These are phyloP conservation scores for Drosophila cardini DNA, from an alignment of 1,140 invertebrate genomes.

Conservation along the genomic window DNA sequence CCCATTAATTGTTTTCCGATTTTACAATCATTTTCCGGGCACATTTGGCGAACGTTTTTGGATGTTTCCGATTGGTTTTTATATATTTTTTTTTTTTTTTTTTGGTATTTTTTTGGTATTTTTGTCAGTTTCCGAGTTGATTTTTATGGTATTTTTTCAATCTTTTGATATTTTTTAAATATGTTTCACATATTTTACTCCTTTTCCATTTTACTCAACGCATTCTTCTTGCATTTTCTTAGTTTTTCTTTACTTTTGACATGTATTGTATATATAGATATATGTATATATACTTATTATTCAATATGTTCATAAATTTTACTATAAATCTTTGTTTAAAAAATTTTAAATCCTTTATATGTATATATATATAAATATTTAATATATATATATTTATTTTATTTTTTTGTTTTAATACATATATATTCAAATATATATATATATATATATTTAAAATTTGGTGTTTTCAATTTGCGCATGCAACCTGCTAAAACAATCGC, in stretches of 20 bases:
- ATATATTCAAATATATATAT: slow-evolving; percentile 24
- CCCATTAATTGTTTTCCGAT: slow-evolving; percentile 24
- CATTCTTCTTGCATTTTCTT: slow-evolving; percentile 31
- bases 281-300: slow-evolving; percentile 54
- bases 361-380: slow-evolving; percentile 10
- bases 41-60: slow-evolving; percentile 42
- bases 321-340: slow-evolving; percentile 81
- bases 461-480: slow-evolving; percentile 72
- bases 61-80: too few relatives aligned
- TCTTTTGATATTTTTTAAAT: slow-evolving; percentile 72
- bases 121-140: slow-evolving; percentile 21
- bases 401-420: neutral
- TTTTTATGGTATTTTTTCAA: slow-evolving; percentile 20
- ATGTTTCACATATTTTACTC: slow-evolving; percentile 70
- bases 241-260: slow-evolving; percentile 31
- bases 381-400: slow-evolving; percentile 11
- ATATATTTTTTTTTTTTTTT: slow-evolving; percentile 2
- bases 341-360: slow-evolving; percentile 60
- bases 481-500: slow-evolving; percentile 46
- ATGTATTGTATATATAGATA: slow-evolving; percentile 48
- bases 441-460: slow-evolving; percentile 66
- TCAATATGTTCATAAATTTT: slow-evolving; percentile 74
- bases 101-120: neutral
- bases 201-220: slow-evolving; percentile 19
- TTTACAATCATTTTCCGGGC: slow-evolving; percentile 30